Evolutionary conservation across 2,113 vertebrate species (phyloP).

Genomic region (Clarias gariepinus): DNA sequence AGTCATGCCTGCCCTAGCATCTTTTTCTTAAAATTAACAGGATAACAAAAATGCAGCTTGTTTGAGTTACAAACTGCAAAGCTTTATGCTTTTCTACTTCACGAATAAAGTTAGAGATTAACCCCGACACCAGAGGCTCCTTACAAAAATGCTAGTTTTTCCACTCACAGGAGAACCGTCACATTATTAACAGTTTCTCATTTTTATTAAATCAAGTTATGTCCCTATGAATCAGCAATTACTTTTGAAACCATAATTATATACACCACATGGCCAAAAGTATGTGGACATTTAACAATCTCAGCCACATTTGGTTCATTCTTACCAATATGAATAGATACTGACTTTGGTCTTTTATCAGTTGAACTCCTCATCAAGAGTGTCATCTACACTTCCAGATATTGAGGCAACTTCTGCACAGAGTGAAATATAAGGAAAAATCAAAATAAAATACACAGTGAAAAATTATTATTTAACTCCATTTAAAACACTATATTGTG

Average conservation of each 20-base stretch:
- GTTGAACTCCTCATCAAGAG: constrained; percentile 65
- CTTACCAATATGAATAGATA: constrained; percentile 42
- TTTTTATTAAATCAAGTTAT: background rate
- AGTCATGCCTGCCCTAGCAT: too few species aligned
- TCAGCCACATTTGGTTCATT: background rate
- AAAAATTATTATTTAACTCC: background rate
- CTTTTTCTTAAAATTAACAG: background rate
- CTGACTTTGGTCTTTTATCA: constrained; percentile 63
- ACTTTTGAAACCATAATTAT: background rate
- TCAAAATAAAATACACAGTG: background rate
- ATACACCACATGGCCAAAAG: background rate
- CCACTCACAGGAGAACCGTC: background rate
- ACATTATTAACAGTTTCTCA: background rate
- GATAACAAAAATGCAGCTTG: background rate
- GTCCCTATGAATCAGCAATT: background rate
- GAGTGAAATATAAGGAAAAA: background rate
- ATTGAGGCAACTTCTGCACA: constrained; percentile 73
- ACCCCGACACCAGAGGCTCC: background rate
- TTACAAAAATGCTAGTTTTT: background rate
- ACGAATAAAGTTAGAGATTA: too few species aligned
- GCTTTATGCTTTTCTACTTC: too few species aligned
- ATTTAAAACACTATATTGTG: background rate
- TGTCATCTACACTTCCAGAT: constrained; percentile 75
- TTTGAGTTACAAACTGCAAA: background rate
- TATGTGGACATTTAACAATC: background rate